Conservation (phyloP, 1,140 invertebrate genomes). For the Muscidifurax raptorellus region DNA sequence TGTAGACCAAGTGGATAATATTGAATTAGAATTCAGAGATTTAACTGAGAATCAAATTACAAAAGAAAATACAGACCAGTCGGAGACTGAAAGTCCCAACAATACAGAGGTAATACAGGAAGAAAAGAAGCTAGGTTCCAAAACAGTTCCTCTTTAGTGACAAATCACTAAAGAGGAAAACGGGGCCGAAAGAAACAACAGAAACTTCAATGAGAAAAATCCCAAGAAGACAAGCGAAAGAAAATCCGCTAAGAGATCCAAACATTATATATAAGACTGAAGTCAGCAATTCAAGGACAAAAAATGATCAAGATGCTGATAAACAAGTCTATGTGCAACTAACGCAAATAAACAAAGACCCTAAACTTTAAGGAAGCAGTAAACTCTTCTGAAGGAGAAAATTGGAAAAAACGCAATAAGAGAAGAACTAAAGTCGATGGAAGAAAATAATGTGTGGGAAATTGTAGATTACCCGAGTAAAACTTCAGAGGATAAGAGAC, state of each 20-base stretch:
- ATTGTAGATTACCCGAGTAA: conserved; percentile 15
- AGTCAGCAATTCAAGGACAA: neutral
- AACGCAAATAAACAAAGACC: conserved; percentile 17
- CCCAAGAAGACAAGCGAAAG: neutral
- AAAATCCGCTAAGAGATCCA: neutral
- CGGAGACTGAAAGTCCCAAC: neutral
- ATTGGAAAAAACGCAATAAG: conserved; percentile 12
- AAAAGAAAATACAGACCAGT: neutral
- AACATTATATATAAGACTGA: neutral
- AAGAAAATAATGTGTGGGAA: conserved; percentile 43
- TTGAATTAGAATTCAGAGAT: neutral
- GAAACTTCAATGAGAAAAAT: neutral
- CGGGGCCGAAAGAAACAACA: neutral
- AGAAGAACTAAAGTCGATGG: conserved; percentile 37
- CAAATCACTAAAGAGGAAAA: neutral
- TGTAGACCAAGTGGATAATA: neutral
- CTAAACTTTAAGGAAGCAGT: conserved; percentile 36
- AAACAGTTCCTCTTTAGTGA: neutral
- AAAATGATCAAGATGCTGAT: neutral
- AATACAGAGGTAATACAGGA: neutral
- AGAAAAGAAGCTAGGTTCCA: neutral
- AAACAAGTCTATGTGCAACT: conserved; percentile 7
- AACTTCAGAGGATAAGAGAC: neutral
- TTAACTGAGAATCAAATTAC: neutral
- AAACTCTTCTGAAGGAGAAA: neutral